Evolutionary conservation across 2,888 invertebrate genomes (phyloP), one percentile per base, ranked within the genome.

Genomic region (Torymus tubicola): DNA sequence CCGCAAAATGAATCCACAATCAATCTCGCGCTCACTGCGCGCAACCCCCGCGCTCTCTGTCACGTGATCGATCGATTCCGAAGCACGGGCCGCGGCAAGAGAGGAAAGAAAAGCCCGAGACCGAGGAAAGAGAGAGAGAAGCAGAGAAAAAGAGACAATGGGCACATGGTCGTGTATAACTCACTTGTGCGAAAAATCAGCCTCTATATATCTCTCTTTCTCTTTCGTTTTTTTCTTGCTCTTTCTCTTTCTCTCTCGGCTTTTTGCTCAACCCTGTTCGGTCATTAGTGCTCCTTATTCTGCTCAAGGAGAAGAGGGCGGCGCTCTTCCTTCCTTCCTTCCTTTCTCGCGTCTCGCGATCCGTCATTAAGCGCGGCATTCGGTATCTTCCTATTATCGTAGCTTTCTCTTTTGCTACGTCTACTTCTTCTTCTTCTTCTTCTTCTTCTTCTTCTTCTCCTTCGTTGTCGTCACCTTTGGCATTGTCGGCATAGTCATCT

Each of bases 61-160:
- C 77, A 72, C 70, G 82, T 80, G 83, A 84, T 82, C 82, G 81
- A 84, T 85, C 81, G 85, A 83, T 83, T 84, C 75, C 60, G 18
- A 78, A 64, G 31, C 52, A 63, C 65, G 57, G 18, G 12, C 69
- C 50, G 55, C 64, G 60, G 64, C 60, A 50, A 24, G 63, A 61
- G 60, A 60, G 61, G 61, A 16, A 42, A 58, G 16, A n/a, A 21
- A 12, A 21, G 42, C 5, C 42, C 42, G 42, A 42, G 42, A 42
- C 8, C 42, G 42, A 16, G 24, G 67, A 50, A 16, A 42, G 42
- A 68, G 24, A 24, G 42, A 69, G 8, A n/a, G 24, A 18, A n/a
- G 21, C 42, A 65, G 64, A 61, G 74, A 68, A 70, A 63, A 16
- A 61, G 42, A 69, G 69, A 69, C 12, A 24, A 42, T 42, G 42